Evolutionary conservation across 2,888 invertebrate species (phyloP), one percentile per base, ranked within the genome.

Genomic region (Clivina fossor): DNA sequence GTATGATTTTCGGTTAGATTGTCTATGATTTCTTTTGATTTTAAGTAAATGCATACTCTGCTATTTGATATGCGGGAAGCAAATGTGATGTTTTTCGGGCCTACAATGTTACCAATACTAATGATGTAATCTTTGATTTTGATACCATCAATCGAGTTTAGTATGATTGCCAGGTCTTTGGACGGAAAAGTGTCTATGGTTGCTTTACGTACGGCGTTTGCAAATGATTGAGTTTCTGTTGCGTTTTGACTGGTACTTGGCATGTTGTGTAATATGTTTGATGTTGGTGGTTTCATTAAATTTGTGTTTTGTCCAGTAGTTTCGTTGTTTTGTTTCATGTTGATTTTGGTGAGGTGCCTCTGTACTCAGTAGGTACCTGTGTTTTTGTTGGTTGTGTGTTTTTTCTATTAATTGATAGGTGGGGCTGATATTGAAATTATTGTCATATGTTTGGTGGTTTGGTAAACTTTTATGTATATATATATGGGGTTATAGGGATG

Each of bases 51-150:
- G 13, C 33, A 33, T 3, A 56, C 30, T 40, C 32, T 13, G 13
- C 48, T 48, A 2, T 56, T 48, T 2, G 56, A 48, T 2, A 40
- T 56, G 47, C 48, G 24, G 0, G 48, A 48, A 2, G 40, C 37
- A 2, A 32, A 38, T 3, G 28, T n/a, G 7, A 56, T 32, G 11
- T 57, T 47, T 53, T 38, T 57, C 16, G 30, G 37, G 24, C 19
- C 18, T 16, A 38, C 32, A 26, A 53, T 37, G 30, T 47, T 28
- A 28, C 47, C 48, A 20, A 58, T 44, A 16, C 26, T 13, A 16
- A 35, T 2, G 3, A 35, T 35, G 8, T 35, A 35, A 8, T 35
- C 35, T 35, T 35, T 35, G 15, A 35, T 35, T 35, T 35, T 35
- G 2, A 35, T 4, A 11, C 15, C 13, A 8, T 35, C 13, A 3